phyloP scores from a whole-genome alignment of 1,140 invertebrate genomes.

The Lucilia cuprina region DNA sequence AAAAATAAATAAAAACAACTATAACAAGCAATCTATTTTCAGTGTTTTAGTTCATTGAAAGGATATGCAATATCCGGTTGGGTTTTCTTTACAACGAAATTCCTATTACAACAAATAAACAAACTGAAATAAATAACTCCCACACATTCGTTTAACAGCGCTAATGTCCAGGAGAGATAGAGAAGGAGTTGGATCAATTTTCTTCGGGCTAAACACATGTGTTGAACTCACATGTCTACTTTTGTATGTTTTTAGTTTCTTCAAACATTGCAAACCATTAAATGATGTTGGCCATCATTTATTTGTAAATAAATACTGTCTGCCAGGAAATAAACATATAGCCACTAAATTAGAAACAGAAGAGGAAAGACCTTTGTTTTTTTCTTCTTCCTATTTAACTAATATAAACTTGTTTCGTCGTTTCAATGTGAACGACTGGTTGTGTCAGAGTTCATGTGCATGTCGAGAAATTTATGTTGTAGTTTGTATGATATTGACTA shows the following conservation, averaged over 20 bases:
- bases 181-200: not conserved
- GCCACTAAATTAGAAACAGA: not conserved
- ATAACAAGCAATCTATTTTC: conserved; percentile 26
- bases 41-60: conserved; percentile 32
- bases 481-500: not conserved
- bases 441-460: too few relatives aligned
- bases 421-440: too few relatives aligned
- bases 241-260: not conserved
- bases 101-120: not conserved
- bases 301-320: conserved; percentile 31
- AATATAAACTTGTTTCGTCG: too few relatives aligned
- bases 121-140: not conserved
- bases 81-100: conserved; percentile 11
- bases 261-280: not conserved
- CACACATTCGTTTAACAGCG: not conserved
- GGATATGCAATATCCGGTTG: conserved; percentile 32
- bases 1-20: not conserved
- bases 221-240: not conserved
- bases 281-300: conserved; percentile 31
- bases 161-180: not conserved
- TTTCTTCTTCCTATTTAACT: not conserved
- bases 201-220: not conserved
- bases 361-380: not conserved
- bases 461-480: not conserved
- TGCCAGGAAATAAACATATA: conserved; percentile 24